Conservation (phyloP, 1,140 invertebrate genomes). For the Caenorhabditis tropicalis region DNA sequence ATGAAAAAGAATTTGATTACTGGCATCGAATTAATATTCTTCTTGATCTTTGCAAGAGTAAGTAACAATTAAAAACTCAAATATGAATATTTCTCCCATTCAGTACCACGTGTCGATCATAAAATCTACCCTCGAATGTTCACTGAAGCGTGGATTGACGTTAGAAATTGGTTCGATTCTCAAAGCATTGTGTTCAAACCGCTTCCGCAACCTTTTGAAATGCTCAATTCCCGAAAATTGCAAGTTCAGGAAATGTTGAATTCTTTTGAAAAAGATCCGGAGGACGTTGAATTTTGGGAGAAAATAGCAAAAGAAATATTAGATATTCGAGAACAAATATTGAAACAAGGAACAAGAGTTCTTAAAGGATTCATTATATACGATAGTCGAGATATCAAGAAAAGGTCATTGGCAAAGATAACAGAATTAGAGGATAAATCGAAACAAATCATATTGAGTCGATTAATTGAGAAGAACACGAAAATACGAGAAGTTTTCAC, state of each 20-base stretch:
- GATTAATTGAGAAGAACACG: not conserved
- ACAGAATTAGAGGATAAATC: not conserved
- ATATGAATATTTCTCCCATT: no score
- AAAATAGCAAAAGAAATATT: not conserved
- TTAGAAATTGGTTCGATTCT: conserved; percentile 9
- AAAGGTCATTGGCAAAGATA: not conserved
- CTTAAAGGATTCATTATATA: conserved; percentile 19
- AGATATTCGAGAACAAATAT: conserved; percentile 2
- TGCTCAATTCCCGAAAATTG: not conserved
- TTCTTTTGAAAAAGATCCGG: not conserved
- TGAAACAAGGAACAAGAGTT: not conserved
- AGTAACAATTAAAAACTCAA: no score
- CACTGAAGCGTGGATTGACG: conserved; percentile 34
- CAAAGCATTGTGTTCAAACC: conserved; percentile 26
- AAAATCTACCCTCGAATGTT: conserved; percentile 29
- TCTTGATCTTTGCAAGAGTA: conserved; percentile 5
- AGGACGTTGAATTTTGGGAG: conserved; percentile 25
- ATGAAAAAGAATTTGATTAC: conserved; percentile 15
- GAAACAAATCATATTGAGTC: not conserved
- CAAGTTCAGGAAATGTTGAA: not conserved
- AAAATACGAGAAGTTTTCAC: conserved; percentile 4
- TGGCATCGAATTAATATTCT: conserved; percentile 4
- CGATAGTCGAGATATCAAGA: conserved; percentile 38
- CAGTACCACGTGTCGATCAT: conserved; percentile 3
- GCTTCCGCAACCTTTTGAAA: conserved; percentile 10